Percentiles rank a stretch among this genome's conserved stretches.
These are phyloP conservation scores for Bombus consobrinus DNA, from an alignment of 1,140 invertebrate genomes.

Conservation along the genomic window DNA sequence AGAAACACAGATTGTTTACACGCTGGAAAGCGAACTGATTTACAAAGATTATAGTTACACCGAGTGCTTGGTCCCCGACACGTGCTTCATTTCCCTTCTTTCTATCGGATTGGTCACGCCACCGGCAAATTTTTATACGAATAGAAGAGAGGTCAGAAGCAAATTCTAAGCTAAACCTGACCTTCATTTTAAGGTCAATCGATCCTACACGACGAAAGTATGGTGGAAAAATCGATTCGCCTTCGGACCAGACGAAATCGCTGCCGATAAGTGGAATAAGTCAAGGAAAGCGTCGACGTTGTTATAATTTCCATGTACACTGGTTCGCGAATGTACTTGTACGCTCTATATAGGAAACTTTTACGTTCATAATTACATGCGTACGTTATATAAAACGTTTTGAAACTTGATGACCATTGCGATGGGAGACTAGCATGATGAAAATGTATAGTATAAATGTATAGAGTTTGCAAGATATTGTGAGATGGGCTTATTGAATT, in stretches of 20 bases:
- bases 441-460: no score
- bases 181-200: constrained; percentile 53
- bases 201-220: constrained; percentile 34
- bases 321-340: not conserved
- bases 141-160: not conserved
- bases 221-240: constrained; percentile 28
- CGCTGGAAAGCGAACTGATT: not conserved
- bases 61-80: not conserved
- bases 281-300: constrained; percentile 9
- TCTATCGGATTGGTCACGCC: constrained; percentile 64
- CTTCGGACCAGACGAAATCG: not conserved
- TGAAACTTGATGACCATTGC: no score
- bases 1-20: no score
- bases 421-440: not conserved
- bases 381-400: not conserved
- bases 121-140: constrained; percentile 29
- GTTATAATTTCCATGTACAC: not conserved
- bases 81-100: not conserved
- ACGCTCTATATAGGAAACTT: not conserved
- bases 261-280: not conserved
- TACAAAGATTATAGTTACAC: not conserved
- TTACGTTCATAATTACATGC: no score
- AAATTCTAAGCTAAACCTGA: constrained; percentile 2
- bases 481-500: no score
- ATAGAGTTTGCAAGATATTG: no score